These are phyloP conservation scores for Bombyx mandarina DNA, from an alignment of 1,140 invertebrate genomes.

Conservation along the genomic window DNA sequence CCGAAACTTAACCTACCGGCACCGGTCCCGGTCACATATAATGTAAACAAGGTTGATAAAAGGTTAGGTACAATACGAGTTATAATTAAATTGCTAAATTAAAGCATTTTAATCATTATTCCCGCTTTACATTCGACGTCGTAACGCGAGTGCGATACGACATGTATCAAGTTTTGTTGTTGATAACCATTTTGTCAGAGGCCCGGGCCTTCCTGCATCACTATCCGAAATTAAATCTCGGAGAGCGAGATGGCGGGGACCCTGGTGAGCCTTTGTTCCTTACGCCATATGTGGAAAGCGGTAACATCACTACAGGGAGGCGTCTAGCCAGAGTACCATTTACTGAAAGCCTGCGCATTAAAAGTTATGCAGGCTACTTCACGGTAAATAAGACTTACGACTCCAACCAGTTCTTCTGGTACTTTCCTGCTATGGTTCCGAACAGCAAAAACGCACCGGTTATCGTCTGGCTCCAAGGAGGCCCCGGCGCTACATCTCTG, in stretches of 20 bases:
- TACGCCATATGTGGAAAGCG: conserved; percentile 76
- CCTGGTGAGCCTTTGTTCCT: conserved; percentile 76
- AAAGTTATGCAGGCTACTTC: conserved; percentile 77
- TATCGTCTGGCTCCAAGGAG: conserved; percentile 83
- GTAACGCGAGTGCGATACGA: background rate
- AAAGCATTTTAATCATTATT: too few species aligned
- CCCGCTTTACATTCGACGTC: background rate
- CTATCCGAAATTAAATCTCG: conserved; percentile 47
- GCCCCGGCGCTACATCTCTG: conserved; percentile 85
- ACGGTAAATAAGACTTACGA: conserved; percentile 78
- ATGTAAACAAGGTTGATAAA: too few species aligned
- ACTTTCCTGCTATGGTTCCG: conserved; percentile 75
- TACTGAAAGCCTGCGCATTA: conserved; percentile 51
- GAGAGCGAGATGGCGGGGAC: conserved; percentile 69
- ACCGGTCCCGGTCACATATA: too few species aligned
- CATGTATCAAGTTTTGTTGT: conserved; percentile 20
- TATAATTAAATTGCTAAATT: too few species aligned
- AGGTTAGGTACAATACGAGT: too few species aligned
- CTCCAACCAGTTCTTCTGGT: conserved; percentile 86
- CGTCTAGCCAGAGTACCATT: conserved; percentile 47
- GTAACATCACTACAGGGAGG: conserved; percentile 57
- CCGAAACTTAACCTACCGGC: too few species aligned
- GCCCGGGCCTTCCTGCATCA: conserved; percentile 39
- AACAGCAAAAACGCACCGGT: conserved; percentile 74
- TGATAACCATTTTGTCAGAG: conserved; percentile 25